Evolutionary conservation across 2,888 invertebrate genomes (phyloP).

Genomic region (Hoplodrina blanda): DNA sequence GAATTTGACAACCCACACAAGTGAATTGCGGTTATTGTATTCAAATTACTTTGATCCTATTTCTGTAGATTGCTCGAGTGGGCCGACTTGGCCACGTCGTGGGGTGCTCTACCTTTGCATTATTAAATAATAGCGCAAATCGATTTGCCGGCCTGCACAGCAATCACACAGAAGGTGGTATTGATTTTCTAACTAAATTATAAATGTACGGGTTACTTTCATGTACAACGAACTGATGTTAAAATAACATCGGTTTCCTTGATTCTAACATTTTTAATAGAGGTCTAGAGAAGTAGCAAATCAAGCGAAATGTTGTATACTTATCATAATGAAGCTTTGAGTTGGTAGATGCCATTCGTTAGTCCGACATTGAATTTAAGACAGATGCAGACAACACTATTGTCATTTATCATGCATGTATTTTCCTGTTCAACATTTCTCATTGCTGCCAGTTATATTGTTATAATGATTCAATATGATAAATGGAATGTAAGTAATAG

Average conservation of each 20-base stretch:
- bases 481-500: slow-evolving; percentile 14
- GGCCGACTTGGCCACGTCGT: slow-evolving; percentile 43
- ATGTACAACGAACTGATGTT: not conserved
- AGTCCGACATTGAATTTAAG: slow-evolving; percentile 34
- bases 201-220: slow-evolving; percentile 36
- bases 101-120: slow-evolving; percentile 59
- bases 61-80: slow-evolving; percentile 62
- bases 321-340: slow-evolving; percentile 18
- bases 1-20: slow-evolving; percentile 57
- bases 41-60: slow-evolving; percentile 72
- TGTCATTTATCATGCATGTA: slow-evolving; percentile 32
- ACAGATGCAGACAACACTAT: slow-evolving; percentile 26
- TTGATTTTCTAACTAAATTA: slow-evolving; percentile 63
- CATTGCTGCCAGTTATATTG: slow-evolving; percentile 20
- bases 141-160: slow-evolving; percentile 52
- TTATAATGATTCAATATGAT: slow-evolving; percentile 20
- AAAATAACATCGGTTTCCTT: slow-evolving; percentile 3
- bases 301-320: slow-evolving; percentile 13
- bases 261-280: not conserved
- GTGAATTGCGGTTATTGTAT: slow-evolving; percentile 72
- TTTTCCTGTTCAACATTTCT: slow-evolving; percentile 35
- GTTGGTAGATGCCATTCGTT: slow-evolving; percentile 7
- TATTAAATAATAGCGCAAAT: slow-evolving; percentile 62
- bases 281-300: not conserved
- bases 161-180: slow-evolving; percentile 49